Base-by-base conservation (phyloP, 2,797 vertebrate species). In the Orientallactaga sibirica region DNA sequence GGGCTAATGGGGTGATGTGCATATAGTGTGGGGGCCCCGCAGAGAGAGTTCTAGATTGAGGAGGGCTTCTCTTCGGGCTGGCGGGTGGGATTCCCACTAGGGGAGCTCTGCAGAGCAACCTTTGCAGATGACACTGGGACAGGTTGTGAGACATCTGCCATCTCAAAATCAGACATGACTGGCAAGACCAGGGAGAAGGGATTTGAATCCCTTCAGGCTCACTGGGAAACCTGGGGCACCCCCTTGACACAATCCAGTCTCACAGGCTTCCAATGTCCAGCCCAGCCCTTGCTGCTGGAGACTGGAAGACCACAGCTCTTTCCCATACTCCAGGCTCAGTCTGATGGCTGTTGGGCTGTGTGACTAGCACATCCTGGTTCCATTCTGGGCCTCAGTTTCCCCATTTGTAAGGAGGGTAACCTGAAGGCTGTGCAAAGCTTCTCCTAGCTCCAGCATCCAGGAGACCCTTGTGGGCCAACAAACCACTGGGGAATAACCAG, bases 261-360 rank as follows among this genome's bases (percentile, higher is more conserved):
- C 55, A 3, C 55, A 14, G 55, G 55, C 55, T 58, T 58, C 55
- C 12, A 14, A 58, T 16, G 4, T 58, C 55, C 48, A 70, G 67
- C 61, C 41, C 7, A 33, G n/a, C n/a, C 52, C 22, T 0, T 33
- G 33, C 62, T 11, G 3, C 27, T n/a, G 29, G 67, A 27, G 55
- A 27, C 1, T 7, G 43, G 71, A 58, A 22, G 52, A 22, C 0
- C 1, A 4, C 1, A 0, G 22, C 27, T 67, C 37, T 7, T 52
- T 25, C 20, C 8, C 1, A 5, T 7, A 19, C 29, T 18, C 41
- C 0, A 10, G 58, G 27, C 12, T 3, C 64, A 0, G 12, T 29
- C 41, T 48, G 66, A 18, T 0, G 14, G 5, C 4, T 2, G 41
- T 15, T 5, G 48, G 37, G 37, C 71, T 16, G 8, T 25, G 67